Conservation (phyloP, 2,888 invertebrate genomes). For the Cheiracanthium punctorium region DNA sequence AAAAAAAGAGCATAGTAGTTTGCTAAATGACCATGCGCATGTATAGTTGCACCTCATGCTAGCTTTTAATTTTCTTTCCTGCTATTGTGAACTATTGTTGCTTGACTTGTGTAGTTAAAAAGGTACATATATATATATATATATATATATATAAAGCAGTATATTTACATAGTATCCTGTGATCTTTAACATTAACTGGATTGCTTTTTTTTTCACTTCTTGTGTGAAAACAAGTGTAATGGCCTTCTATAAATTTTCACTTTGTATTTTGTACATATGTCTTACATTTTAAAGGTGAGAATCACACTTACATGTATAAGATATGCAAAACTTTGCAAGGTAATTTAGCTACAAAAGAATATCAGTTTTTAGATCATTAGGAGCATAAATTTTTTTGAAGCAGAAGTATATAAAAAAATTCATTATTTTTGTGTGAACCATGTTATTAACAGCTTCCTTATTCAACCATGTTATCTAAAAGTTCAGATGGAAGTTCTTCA, state of each 20-base stretch:
- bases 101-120: slow-evolving; percentile 33
- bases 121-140: not conserved
- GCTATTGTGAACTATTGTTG: slow-evolving; percentile 48
- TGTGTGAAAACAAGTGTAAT: not conserved
- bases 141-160: slow-evolving; percentile 8
- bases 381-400: too few relatives aligned
- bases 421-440: too few relatives aligned
- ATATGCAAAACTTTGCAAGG: too few relatives aligned
- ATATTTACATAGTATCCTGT: slow-evolving; percentile 24
- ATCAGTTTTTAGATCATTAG: too few relatives aligned
- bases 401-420: too few relatives aligned
- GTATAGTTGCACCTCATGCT: slow-evolving; percentile 35
- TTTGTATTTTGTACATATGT: slow-evolving; percentile 9
- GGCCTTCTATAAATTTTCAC: not conserved
- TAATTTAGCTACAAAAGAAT: too few relatives aligned
- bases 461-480: too few relatives aligned
- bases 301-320: too few relatives aligned
- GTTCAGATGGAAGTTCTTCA: too few relatives aligned
- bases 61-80: slow-evolving; percentile 17
- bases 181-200: slow-evolving; percentile 36
- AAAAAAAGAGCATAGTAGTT: slow-evolving; percentile 56
- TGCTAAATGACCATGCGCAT: slow-evolving; percentile 65
- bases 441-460: too few relatives aligned
- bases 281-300: not conserved
- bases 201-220: slow-evolving; percentile 31